A percentile compares a stretch with the other conserved stretches of the same genome.
Conservation (phyloP, 2,888 invertebrate genomes). For the Amiota communis region DNA sequence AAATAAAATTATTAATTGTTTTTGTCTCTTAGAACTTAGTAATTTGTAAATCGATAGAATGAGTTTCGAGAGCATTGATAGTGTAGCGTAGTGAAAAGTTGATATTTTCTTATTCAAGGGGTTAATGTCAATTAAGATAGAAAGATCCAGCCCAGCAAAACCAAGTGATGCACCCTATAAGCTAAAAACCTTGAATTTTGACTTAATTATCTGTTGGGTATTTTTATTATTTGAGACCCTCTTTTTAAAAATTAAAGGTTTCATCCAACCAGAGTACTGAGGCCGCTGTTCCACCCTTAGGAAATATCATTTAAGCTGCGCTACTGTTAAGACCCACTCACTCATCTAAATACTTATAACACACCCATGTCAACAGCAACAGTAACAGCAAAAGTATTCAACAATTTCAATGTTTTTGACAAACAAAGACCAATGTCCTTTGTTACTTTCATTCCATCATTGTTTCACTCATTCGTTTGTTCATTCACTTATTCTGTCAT, state of each 20-base stretch:
- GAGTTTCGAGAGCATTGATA: background rate
- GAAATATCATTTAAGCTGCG: background rate
- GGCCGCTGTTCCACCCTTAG: background rate
- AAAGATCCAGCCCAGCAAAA: too few relatives aligned
- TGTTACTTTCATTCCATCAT: background rate
- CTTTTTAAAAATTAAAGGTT: too few relatives aligned
- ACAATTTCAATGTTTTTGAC: conserved; percentile 20
- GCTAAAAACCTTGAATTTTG: too few relatives aligned
- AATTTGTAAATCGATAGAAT: conserved; percentile 2
- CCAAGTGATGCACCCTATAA: too few relatives aligned
- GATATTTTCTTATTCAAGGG: background rate
- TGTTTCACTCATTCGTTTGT: conserved; percentile 1
- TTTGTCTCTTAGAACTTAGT: background rate
- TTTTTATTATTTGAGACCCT: background rate
- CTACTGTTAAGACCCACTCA: background rate
- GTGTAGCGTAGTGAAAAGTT: background rate
- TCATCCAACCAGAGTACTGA: too few relatives aligned
- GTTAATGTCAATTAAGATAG: too few relatives aligned
- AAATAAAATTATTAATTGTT: conserved; percentile 28
- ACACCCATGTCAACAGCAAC: conserved; percentile 24
- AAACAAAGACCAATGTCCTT: conserved; percentile 16
- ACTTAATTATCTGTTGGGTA: too few relatives aligned
- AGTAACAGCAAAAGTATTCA: conserved; percentile 7
- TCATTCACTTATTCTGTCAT: background rate
- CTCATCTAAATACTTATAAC: background rate